Evolutionary conservation across 2,113 vertebrate genomes (phyloP), one percentile per base, ranked within the genome.

Genomic region (Lamprotornis superbus): DNA sequence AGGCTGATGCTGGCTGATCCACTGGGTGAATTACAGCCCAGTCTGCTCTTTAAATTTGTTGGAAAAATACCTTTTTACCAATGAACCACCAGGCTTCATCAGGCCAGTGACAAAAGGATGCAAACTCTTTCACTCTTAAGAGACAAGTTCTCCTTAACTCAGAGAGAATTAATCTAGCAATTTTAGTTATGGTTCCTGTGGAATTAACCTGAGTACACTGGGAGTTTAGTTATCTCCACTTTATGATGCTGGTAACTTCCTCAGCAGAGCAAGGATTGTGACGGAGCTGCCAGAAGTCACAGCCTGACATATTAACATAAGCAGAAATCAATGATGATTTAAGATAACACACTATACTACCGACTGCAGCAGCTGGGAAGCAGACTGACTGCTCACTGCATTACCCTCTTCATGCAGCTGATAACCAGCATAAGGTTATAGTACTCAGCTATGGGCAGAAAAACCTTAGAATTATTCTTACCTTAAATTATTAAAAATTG

Each of bases 261-360:
- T 86, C 86, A 77, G 68, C 10, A 5, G 55, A 86, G 75, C 57
- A 85, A 94, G 59, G 63, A 90, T 11, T 73, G 49, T 0, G 2
- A 75, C 61, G 73, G 67, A 94, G 71, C 25, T 8, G 15, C 63
- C 69, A 77, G 57, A 88, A 90, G 88, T 96, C 90, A 86, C 71
- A 90, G 90, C 31, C 75, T 80, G 83, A 69, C 64, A 67, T 12
- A 92, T 74, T 74, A 92, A 61, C 83, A 92, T 92, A 83, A 93
- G 71, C 88, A 90, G 89, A 74, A 94, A 96, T 96, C 95, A 93
- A 90, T 93, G 63, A 67, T 81, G 68, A 94, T 96, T 88, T 88
- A 92, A 88, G 90, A 65, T 83, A 88, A 80, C 57, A 87, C 40
- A 59, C n/a, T 52, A 16, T 11, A 40, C n/a, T 63, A 64, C 30